phyloP scores from a whole-genome alignment of 2,797 vertebrate species.

The Hephaestus fuliginosus region DNA sequence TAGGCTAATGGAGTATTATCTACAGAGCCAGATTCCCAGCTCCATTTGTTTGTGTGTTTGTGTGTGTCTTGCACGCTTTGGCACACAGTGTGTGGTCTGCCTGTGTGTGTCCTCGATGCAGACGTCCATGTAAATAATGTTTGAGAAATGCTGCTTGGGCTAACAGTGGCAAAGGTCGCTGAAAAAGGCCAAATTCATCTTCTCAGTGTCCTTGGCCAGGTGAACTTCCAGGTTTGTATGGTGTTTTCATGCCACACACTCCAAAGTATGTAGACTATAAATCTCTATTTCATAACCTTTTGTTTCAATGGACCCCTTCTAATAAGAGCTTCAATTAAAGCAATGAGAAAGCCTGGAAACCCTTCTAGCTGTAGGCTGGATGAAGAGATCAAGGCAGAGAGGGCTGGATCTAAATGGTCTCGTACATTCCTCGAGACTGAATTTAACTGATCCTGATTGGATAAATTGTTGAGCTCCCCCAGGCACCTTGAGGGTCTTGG shows the following conservation, averaged over 20 bases:
- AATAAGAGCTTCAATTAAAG: conserved; percentile 14
- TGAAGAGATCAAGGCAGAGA: conserved; percentile 34
- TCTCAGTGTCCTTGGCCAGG: background rate
- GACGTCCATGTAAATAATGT: conserved; percentile 72
- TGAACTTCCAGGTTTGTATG: conserved; percentile 2
- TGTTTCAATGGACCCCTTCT: conserved; percentile 9
- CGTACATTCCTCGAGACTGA: conserved; percentile 12
- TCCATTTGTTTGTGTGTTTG: conserved; percentile 76
- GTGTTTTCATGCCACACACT: background rate
- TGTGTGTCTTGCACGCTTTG: conserved; percentile 76
- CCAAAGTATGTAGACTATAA: background rate
- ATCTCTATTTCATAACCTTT: conserved; percentile 16
- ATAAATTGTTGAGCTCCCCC: background rate
- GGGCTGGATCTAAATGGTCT: conserved; percentile 32
- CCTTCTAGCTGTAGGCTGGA: conserved; percentile 8
- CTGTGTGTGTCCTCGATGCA: conserved; percentile 79
- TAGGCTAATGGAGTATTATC: conserved; percentile 87
- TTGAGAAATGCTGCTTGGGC: conserved; percentile 49
- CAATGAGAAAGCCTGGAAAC: conserved; percentile 6
- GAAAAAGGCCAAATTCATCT: conserved; percentile 12
- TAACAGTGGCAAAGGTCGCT: conserved; percentile 10
- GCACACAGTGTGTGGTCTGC: conserved; percentile 80
- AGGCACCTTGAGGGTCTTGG: background rate
- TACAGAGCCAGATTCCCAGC: conserved; percentile 85
- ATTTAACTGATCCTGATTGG: conserved; percentile 3